Percentiles rank a stretch among this genome's conserved stretches.
phyloP scores from a whole-genome alignment of 2,113 vertebrate species.

The Delphinus delphis region DNA sequence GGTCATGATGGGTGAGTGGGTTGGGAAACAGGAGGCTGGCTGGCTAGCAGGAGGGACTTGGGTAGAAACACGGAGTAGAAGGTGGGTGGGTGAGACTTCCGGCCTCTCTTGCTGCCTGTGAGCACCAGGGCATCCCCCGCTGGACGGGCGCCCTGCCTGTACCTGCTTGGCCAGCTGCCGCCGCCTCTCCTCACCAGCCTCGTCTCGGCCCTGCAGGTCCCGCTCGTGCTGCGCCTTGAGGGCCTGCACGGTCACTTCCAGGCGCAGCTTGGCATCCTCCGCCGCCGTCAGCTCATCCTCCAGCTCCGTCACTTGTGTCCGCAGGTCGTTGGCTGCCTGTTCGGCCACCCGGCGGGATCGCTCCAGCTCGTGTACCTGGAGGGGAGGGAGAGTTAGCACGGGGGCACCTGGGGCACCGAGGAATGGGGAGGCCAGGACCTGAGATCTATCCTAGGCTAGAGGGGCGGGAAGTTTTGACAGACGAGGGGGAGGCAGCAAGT shows the following conservation, averaged over 20 bases:
- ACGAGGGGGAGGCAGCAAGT: accelerated
- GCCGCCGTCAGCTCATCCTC: slow-evolving; percentile 81
- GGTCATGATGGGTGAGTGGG: background rate
- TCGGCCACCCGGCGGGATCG: slow-evolving; percentile 87
- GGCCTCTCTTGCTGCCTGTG: slow-evolving; percentile 81
- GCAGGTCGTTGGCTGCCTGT: slow-evolving; percentile 87
- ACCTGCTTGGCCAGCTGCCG: slow-evolving; percentile 83
- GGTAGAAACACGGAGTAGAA: background rate
- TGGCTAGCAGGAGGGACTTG: slow-evolving; percentile 72
- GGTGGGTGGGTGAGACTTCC: slow-evolving; percentile 15
- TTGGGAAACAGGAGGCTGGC: background rate
- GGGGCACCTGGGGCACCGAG: accelerated
- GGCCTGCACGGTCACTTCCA: slow-evolving; percentile 82
- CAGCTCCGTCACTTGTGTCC: slow-evolving; percentile 84
- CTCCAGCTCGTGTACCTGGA: slow-evolving; percentile 93
- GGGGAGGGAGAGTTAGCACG: background rate
- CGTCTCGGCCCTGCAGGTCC: slow-evolving; percentile 79
- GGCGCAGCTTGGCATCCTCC: slow-evolving; percentile 81
- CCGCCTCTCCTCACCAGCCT: slow-evolving; percentile 79
- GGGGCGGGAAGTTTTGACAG: background rate
- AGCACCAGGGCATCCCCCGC: background rate
- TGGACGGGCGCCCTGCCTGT: accelerated
- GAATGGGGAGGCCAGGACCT: accelerated
- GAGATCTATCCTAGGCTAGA: background rate
- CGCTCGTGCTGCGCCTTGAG: slow-evolving; percentile 81